Evolutionary conservation across 2,113 vertebrate species (phyloP).

Genomic region (Poecile atricapillus): DNA sequence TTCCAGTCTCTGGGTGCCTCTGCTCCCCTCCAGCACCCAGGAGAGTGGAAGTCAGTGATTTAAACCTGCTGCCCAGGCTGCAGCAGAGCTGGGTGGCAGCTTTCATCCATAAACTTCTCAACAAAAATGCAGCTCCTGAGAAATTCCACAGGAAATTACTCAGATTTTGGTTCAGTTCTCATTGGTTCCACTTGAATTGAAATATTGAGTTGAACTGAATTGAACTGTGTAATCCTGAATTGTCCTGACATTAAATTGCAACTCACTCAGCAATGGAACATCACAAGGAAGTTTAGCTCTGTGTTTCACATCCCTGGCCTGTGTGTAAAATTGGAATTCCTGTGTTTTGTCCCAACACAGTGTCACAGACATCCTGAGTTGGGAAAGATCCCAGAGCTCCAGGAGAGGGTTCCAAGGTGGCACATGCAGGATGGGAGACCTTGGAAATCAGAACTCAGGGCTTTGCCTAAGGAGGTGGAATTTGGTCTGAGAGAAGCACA

Average conservation of each 20-base stretch:
- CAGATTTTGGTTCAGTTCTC: not conserved
- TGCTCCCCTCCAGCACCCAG: not conserved
- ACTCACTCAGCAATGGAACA: not conserved
- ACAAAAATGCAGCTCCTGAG: not conserved
- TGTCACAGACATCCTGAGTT: not conserved
- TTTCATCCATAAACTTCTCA: not conserved
- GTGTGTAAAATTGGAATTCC: not conserved
- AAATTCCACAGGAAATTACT: not conserved
- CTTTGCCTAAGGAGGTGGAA: not conserved
- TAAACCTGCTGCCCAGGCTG: not conserved
- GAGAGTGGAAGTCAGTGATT: not conserved
- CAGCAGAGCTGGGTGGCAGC: not conserved
- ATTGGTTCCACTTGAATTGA: not conserved
- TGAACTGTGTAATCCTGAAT: not conserved
- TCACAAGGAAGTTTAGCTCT: not conserved
- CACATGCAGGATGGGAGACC: fast-evolving
- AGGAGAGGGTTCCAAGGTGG: not conserved
- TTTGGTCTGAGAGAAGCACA: not conserved
- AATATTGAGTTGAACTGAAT: not conserved
- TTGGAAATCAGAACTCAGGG: not conserved
- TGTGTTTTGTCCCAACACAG: not conserved
- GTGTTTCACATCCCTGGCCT: not conserved
- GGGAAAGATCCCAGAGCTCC: not conserved
- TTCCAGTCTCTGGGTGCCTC: not conserved
- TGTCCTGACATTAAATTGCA: not conserved